Base-by-base conservation (phyloP, 2,888 invertebrate species). In the Metellina segmentata region DNA sequence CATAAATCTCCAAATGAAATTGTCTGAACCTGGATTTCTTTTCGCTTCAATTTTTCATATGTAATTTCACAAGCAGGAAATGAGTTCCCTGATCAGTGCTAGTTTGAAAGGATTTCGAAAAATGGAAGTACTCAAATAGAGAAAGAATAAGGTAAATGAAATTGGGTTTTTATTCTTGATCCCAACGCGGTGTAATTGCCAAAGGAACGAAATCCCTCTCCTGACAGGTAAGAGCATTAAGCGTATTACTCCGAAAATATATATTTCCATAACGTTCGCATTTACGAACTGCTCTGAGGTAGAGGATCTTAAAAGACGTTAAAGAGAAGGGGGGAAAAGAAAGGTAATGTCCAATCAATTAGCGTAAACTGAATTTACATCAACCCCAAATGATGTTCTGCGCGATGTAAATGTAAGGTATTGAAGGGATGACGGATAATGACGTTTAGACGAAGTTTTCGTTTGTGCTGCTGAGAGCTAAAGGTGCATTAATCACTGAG, bases 261-360 rank as follows among this genome's bases (percentile, higher is more conserved):
- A 61, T 16, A 61, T 61, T 16, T 61, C 61, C 61, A 6, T 61
- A 61, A 61, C 61, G 61, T 61, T 61, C 6, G 61, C 9, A 61
- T 11, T 16, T 61, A 13, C 61, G 61, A 61, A 61, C 13, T 11
- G 9, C 16, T 61, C 11, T 61, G 61, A 61, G 16, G 9, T 61
- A 61, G 5, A 16, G 11, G 61, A 61, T 9, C 9, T 61, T 61
- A 61, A 61, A 61, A 9, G 16, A 61, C 11, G 61, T 61, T 11
- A 61, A 61, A 61, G 34, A 34, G 5, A 16, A 61, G 9, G 61
- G 61, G 61, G 61, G 9, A 61, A 9, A 16, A 61, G 16, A 16
- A 16, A 16, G 61, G 61, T 61, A 61, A 85, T 74, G 48, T 53
- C 61, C 85, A 75, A 85, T 85, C 85, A 85, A 85, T 85, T 85